These are phyloP conservation scores for Lipophrys pholis DNA, from an alignment of 2,113 vertebrate genomes.

Conservation along the genomic window DNA sequence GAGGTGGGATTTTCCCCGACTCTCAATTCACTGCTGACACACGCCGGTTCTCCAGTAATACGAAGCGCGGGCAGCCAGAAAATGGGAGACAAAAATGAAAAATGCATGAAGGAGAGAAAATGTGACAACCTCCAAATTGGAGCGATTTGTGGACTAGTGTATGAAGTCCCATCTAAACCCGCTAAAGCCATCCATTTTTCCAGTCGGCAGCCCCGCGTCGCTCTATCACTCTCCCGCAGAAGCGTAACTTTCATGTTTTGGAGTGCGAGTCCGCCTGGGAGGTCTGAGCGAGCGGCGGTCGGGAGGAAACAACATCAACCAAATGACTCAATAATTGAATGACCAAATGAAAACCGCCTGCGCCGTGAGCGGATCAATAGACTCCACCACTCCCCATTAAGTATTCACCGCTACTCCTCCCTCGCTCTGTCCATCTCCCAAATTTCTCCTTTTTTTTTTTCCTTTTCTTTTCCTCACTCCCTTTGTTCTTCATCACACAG, in stretches of 20 bases:
- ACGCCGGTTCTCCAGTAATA: conserved; percentile 21
- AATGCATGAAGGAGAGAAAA: conserved; percentile 52
- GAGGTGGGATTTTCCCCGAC: conserved; percentile 35
- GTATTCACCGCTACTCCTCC: conserved; percentile 50
- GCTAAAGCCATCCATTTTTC: conserved; percentile 56
- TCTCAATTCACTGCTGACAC: conserved; percentile 32
- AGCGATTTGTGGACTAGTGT: conserved; percentile 45
- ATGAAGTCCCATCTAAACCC: conserved; percentile 47
- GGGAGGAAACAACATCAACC: conserved; percentile 68
- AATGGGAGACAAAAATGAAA: conserved; percentile 50
- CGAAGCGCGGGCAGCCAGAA: conserved; percentile 22
- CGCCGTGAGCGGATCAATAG: conserved; percentile 69
- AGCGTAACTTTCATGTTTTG: conserved; percentile 40
- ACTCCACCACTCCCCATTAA: conserved; percentile 59
- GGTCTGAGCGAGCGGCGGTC: conserved; percentile 37
- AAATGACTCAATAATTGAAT: conserved; percentile 81
- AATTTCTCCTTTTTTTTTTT: conserved; percentile 34
- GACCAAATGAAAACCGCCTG: conserved; percentile 72
- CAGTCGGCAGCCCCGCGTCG: conserved; percentile 20
- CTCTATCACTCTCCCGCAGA: conserved; percentile 36
- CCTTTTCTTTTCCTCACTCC: not conserved
- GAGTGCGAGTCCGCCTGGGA: conserved; percentile 32
- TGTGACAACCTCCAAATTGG: conserved; percentile 64
- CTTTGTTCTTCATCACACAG: conserved; percentile 9
- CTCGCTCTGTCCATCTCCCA: conserved; percentile 20